Evolutionary conservation across 1,140 invertebrate species (phyloP).

Genomic region (Brachionus plicatilis): DNA sequence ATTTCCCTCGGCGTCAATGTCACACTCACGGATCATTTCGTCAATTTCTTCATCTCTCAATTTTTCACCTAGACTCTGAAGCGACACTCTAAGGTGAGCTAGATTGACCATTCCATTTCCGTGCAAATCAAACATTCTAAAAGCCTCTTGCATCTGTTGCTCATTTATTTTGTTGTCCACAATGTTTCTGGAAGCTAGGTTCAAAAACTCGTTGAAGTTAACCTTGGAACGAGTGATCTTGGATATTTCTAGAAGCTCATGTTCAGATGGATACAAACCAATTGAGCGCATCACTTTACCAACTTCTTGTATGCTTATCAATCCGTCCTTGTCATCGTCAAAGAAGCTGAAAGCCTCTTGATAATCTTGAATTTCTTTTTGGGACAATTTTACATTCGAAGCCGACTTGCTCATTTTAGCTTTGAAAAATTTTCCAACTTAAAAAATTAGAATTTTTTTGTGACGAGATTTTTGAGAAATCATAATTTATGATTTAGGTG

Average conservation of each 20-base stretch:
- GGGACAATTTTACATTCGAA: background rate
- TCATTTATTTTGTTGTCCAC: constrained; percentile 20
- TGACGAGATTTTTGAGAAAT: background rate
- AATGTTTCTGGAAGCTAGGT: background rate
- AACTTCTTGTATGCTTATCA: constrained; percentile 18
- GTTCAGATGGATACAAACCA: constrained; percentile 26
- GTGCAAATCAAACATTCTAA: constrained; percentile 50
- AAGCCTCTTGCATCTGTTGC: constrained; percentile 30
- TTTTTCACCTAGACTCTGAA: constrained; percentile 80
- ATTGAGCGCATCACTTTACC: constrained; percentile 35
- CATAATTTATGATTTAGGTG: background rate
- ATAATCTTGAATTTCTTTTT: constrained; percentile 30
- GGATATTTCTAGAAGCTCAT: background rate
- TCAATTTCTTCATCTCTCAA: constrained; percentile 81
- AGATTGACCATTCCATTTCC: constrained; percentile 82
- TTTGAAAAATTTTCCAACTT: background rate
- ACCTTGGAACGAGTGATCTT: constrained; percentile 13
- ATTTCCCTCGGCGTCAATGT: constrained; percentile 41
- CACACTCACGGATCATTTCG: constrained; percentile 74
- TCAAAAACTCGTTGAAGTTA: constrained; percentile 29
- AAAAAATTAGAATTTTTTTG: background rate
- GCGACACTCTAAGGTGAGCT: constrained; percentile 76
- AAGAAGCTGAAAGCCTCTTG: constrained; percentile 39
- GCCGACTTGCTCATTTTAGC: constrained; percentile 17
- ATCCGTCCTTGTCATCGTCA: constrained; percentile 7